Base-by-base conservation (phyloP, 2,888 invertebrate genomes). In the Pheosia tremula region DNA sequence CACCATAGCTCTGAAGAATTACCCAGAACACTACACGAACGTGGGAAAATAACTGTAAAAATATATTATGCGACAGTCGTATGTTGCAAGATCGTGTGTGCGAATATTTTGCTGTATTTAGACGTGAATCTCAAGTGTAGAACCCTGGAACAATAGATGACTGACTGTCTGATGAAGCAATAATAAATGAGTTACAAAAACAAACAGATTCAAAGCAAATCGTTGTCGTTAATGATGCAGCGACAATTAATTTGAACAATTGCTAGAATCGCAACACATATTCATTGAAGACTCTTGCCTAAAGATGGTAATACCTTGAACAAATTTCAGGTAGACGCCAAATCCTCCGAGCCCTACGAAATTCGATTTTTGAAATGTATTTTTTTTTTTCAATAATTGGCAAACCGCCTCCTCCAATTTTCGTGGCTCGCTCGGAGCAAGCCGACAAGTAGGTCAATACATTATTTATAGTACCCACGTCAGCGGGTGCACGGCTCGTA, bases 391-490 rank as follows among this genome's bases (percentile, higher is more conserved):
- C 73, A 66, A 71, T 72, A 63, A 52, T 69, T 67, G 67, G 69
- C 62, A 58, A 39, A 63, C 56, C 66, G 75, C 70, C 72, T 62
- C 62, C 67, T 60, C 59, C 60, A 60, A 13, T 11, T 9, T 50
- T 58, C 58, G 55, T 56, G 55, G 57, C 47, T 39, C 45, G 58
- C 54, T 54, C 60, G 62, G 67, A 64, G 62, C 63, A 68, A 62
- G 56, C 62, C 69, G 66, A 74, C 82, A 90, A 86, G 82, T 91
- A 80, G 91, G 91, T 87, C 91, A 88, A 87, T 86, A 83, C 81
- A 89, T 88, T 90, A 91, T 91, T 90, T 86, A 90, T 90, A 90
- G 86, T 75, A 60, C 66, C 63, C 71, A 80, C 87, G 88, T 87
- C 89, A 86, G 75, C 74, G 54, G 67, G 66, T 56, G 56, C 45